Evolutionary conservation across 2,797 vertebrate species (phyloP), one percentile per base, ranked within the genome.

Genomic region (Cottoperca gobio): DNA sequence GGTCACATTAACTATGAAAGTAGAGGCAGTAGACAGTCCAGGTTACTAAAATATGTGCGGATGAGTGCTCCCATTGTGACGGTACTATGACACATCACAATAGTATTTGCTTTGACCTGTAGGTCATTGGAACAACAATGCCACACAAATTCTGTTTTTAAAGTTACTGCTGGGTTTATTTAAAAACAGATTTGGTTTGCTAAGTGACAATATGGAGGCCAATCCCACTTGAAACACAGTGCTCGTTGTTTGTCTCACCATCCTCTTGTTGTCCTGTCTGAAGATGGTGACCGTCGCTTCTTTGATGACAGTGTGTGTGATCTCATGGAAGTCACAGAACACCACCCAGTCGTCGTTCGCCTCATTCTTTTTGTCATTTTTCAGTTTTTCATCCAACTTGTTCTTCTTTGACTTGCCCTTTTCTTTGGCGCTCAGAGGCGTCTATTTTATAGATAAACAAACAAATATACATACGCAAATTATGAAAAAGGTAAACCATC

Each of bases 261-360:
- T 97, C 62, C 93, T 96, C 89, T 94, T 99, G 94, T 99, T 98
- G 89, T 99, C 97, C 90, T 99, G 98, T 82, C 95, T 96, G 76
- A 96, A 96, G 88, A 99, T 96, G 89, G 94, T 97, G 83, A 99
- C 96, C 0, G 79, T 90, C 17, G 88, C 81, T 2, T 99, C 97
- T 89, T 93, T 97, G 86, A 98, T 95, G 75, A 97, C 97, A 1
- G 97, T 90, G 88, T 99, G 97, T 21, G 97, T 99, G 91, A 99
- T 99, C 92, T 99, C 97, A 31, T 96, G 94, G 81, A 99, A 99
- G 82, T 99, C 98, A 3, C 96, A 97, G 86, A 99, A 99, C 14
- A 64, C 84, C 57, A 70, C 90, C 97, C 97, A 99, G 8, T 65
- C 78, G 1, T 97, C 95, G 5, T 52, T 79, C 0, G 17, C 12